Evolutionary conservation across 2,797 vertebrate genomes (phyloP).

Genomic region (Spinus olivaceus): DNA sequence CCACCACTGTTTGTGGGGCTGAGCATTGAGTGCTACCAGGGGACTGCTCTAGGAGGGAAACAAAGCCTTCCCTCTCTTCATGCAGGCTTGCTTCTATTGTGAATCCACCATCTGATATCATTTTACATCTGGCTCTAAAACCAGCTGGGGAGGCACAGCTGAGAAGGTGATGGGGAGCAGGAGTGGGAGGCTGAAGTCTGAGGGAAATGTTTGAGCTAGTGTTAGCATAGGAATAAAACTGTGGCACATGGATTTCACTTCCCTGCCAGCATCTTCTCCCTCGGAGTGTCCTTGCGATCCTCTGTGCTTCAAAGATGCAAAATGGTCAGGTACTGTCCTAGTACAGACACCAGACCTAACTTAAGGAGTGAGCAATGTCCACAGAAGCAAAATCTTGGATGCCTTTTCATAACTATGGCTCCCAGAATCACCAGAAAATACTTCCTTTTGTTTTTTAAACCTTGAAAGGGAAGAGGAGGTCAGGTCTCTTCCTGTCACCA

Average conservation of each 20-base stretch:
- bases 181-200: not conserved
- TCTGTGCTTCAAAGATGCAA: not conserved
- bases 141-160: not conserved
- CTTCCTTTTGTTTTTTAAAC: not conserved
- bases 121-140: not conserved
- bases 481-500: not conserved
- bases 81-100: not conserved
- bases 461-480: not conserved
- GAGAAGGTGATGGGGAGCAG: not conserved
- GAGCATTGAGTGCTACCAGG: not conserved
- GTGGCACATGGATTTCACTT: not conserved
- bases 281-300: not conserved
- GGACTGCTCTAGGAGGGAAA: not conserved
- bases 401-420: not conserved
- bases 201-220: fast-evolving
- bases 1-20: not conserved
- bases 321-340: not conserved
- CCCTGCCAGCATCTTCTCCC: not conserved
- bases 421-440: not conserved
- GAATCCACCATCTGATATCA: not conserved
- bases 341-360: not conserved
- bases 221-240: not conserved
- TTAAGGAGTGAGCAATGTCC: not conserved
- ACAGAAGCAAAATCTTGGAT: not conserved
- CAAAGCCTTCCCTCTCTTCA: not conserved